Base-by-base conservation (phyloP, 2,797 vertebrate species). In the Chrosomus eos region DNA sequence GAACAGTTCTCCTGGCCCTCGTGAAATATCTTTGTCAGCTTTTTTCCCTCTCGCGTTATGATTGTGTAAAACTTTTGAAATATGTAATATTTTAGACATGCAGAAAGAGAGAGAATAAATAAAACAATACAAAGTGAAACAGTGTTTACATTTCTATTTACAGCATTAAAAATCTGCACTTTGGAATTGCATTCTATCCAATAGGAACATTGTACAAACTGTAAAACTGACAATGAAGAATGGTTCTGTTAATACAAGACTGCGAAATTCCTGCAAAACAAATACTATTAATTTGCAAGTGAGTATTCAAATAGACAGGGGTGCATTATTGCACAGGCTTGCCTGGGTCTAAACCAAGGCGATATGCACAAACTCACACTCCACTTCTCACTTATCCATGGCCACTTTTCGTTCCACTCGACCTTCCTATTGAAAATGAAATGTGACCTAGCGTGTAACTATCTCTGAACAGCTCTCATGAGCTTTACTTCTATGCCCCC, bases 11-110 rank as follows among this genome's bases (percentile, higher is more conserved):
- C 66, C 36, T 58, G 73, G 45, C 19, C 60, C 62, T 55, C 18
- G 7, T 76, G 72, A 33, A 76, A 83, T 76, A 76, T 67, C 33
- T 28, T 38, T 83, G 60, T 83, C 82, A 68, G 62, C 72, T 76
- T 81, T 81, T 70, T 28, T 13, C 3, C 31, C 51, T 23, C n/a
- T 45, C 31, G 80, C 21, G 8, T n/a, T 73, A 28, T 45, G 70
- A 82, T 82, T 64, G 60, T n/a, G 11, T 76, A 28, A 76, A 82
- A 53, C 60, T 2, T 38, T 48, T 28, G 45, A 9, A 55, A 66
- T 67, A 28, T 67, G 72, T 31, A 83, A 55, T 67, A 73, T 28
- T 73, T 3, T 53, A 53, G 72, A 66, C 60, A 66, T 53, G 51
- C 28, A 67, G 23, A 38, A 10, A 67, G 31, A 14, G 33, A n/a